Base-by-base conservation (phyloP, 2,797 vertebrate species). In the Sus cebifrons region DNA sequence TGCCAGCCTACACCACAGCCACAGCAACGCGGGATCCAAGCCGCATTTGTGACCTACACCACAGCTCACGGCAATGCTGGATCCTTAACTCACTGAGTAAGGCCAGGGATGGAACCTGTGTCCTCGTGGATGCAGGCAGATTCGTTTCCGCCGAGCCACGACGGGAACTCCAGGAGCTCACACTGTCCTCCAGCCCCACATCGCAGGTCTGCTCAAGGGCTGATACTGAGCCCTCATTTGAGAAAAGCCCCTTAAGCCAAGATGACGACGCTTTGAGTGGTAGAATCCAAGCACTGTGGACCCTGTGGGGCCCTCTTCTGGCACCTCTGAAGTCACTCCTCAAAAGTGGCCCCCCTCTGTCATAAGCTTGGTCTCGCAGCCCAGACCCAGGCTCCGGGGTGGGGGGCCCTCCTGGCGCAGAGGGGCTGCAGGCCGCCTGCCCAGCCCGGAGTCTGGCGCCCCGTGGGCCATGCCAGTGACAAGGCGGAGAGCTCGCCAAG, bases 401-500 rank as follows among this genome's bases (percentile, higher is more conserved):
- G 17, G 29, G 32, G 17, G 58, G 32, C 13, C 16, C 52, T 60
- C 58, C 3, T 2, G n/a, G 44, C 29, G 40, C 21, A 13, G 49
- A 62, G 60, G 75, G 75, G 11, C 5, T 29, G n/a, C 56, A 27
- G 17, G 18, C 17, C 2, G 25, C 23, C 36, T 36, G 36, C 36
- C 36, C 36, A 36, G 36, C 36, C 36, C 36, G 36, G 36, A 88
- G 65, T n/a, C 71, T 16, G 6, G 44, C 21, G 23, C 40, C 67
- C 65, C 52, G 27, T 21, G 64, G 91, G 62, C 15, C 71, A 65
- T 13, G 0, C 1, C 10, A 6, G 52, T 29, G 82, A 77, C 58
- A 44, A 15, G 71, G 16, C 78, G 6, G 23, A 27, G 56, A 90
- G 25, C 85, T 74, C 83, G 91, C 92, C 88, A 95, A 96, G 82